phyloP scores from a whole-genome alignment of 37 sponge, comb jelly and placozoan species.

The Theonella swinhoei region DNA sequence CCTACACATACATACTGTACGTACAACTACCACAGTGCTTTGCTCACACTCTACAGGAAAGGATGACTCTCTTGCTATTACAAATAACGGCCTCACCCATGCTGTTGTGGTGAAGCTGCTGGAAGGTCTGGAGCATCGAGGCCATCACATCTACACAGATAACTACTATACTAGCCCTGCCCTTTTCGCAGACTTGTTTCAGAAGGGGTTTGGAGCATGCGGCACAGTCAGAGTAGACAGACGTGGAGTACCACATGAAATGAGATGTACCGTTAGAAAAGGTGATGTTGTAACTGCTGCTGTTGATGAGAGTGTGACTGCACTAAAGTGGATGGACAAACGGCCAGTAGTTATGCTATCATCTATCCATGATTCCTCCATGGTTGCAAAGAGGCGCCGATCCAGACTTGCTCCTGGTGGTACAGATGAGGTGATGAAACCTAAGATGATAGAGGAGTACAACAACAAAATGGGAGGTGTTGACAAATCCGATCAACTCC shows the following conservation, averaged over 20 bases:
- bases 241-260: constrained; percentile 24
- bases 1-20: too few species aligned
- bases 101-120: constrained; percentile 25
- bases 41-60: too few species aligned
- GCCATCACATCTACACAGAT: constrained; percentile 46
- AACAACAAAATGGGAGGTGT: constrained; percentile 52
- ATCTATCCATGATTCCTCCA: constrained; percentile 26
- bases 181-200: neutral
- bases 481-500: constrained; percentile 37
- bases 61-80: constrained; percentile 10
- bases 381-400: constrained; percentile 7
- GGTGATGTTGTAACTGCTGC: constrained; percentile 3
- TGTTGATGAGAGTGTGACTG: neutral
- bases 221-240: constrained; percentile 45
- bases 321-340: constrained; percentile 46
- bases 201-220: constrained; percentile 35
- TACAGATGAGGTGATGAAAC: constrained; percentile 30
- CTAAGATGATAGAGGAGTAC: constrained; percentile 26
- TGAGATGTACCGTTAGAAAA: constrained; percentile 3
- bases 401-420: constrained; percentile 9
- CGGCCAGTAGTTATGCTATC: constrained; percentile 9
- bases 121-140: neutral
- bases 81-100: neutral
- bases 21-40: too few species aligned
- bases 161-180: constrained; percentile 56